These are phyloP conservation scores for Peromyscus melanophrys DNA, from an alignment of 2,797 vertebrate genomes.

Conservation along the genomic window DNA sequence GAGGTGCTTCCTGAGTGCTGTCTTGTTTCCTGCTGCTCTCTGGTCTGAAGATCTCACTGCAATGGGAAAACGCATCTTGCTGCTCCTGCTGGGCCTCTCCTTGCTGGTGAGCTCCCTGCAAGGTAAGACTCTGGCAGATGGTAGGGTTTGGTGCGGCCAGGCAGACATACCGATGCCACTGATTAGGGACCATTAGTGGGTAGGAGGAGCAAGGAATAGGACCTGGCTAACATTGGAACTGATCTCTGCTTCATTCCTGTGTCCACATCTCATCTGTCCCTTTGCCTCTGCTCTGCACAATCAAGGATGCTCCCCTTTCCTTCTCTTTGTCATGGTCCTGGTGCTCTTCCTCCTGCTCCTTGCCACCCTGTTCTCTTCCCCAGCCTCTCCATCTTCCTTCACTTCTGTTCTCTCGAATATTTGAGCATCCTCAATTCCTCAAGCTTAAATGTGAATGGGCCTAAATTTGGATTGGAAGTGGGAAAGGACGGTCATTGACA, in stretches of 20 bases:
- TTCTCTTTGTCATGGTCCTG: neutral
- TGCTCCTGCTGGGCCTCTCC: neutral
- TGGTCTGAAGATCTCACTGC: neutral
- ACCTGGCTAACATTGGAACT: neutral
- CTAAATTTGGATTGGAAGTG: neutral
- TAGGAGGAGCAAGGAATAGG: neutral
- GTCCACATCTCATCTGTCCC: neutral
- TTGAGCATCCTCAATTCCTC: neutral
- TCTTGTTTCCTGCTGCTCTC: neutral
- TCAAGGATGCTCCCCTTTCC: too few species aligned
- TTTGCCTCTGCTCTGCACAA: neutral
- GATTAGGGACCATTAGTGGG: neutral
- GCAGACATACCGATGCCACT: neutral
- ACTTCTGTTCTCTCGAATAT: too few species aligned
- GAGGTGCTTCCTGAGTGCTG: neutral
- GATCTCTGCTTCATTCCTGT: neutral
- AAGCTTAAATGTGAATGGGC: neutral
- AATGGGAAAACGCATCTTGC: neutral
- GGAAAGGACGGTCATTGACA: neutral
- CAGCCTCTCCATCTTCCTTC: neutral
- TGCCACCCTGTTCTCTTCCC: too few species aligned
- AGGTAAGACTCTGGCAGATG: neutral
- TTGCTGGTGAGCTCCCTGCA: neutral
- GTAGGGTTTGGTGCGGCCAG: too few species aligned
- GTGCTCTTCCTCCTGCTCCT: neutral